phyloP scores from a whole-genome alignment of 1,140 invertebrate genomes.

The Lepidurus apus region DNA sequence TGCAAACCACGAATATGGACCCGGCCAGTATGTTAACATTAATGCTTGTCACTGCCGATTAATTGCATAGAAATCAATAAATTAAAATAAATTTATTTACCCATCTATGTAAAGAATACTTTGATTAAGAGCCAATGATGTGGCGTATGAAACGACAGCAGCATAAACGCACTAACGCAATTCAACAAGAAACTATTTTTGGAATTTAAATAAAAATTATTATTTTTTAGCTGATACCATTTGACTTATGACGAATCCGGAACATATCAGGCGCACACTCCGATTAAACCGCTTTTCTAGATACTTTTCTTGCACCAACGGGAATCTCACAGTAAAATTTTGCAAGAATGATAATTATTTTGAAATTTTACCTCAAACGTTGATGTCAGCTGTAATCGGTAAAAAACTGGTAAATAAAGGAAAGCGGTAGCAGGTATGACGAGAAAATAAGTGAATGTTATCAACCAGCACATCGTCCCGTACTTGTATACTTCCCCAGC shows the following conservation, averaged over 20 bases:
- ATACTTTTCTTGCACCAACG: not conserved
- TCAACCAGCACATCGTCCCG: constrained; percentile 13
- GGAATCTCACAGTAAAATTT: not conserved
- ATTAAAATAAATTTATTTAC: not conserved
- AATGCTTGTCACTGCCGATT: constrained; percentile 13
- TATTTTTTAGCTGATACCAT: not conserved
- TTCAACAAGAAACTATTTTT: not conserved
- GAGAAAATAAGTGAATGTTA: not conserved
- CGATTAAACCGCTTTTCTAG: constrained; percentile 18
- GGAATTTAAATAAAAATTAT: not conserved
- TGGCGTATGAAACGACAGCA: constrained; percentile 1
- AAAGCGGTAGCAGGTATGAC: not conserved
- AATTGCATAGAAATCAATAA: not conserved
- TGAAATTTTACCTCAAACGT: not conserved
- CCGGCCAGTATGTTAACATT: not conserved
- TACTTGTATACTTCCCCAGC: not conserved
- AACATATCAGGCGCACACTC: not conserved
- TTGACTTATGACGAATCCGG: not conserved
- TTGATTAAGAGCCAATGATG: constrained; percentile 6
- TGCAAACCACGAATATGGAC: constrained; percentile 21
- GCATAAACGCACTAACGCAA: not conserved
- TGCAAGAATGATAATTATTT: not conserved
- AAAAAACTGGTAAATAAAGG: constrained; percentile 19
- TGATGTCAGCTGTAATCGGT: constrained; percentile 25
- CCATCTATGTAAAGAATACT: not conserved